Base-by-base conservation (phyloP, 2,888 invertebrate species). In the Drosophila greeni region DNA sequence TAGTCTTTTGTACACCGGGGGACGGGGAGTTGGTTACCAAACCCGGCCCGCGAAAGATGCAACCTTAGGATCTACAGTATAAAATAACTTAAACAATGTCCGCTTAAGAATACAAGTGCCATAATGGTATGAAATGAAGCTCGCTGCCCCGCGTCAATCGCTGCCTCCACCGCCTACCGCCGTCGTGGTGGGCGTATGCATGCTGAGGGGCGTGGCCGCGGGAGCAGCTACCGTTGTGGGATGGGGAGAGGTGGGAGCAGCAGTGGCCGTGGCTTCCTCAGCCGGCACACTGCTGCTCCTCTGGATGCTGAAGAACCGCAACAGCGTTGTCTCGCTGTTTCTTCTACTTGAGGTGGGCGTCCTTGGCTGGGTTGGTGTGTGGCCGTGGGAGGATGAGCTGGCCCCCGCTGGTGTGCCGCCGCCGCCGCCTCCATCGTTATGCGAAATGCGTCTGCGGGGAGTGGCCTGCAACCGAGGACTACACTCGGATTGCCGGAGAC, bases 291-390 rank as follows among this genome's bases (percentile, higher is more conserved):
- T 71, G 66, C 62, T 70, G 48, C 40, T 72, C 45, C 73, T 74
- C 54, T 87, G 87, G 18, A 87, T 80, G 66, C 87, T 86, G 42
- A 89, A 89, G 69, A 89, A 89, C 26, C 86, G 86, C 12, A 89
- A 54, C 33, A 89, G 82, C 1, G 89, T 87, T 2, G 88, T 88
- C 76, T 88, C 88, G 59, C 86, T 87, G 65, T 88, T 88, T 29
- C 88, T 78, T n/a, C 87, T 75, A 60, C 84, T 86, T 5, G 88
- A 86, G 1, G 88, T 88, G 36, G 88, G 88, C 9, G 88, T 88
- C 52, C 84, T 82, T 4, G 86, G 84, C 59, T 82, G 83, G 5
- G 70, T 9, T 16, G 20, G 34, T n/a, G 55, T 55, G 18, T 74
- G 60, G 11, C 36, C 53, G 18, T 74, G 60, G 6, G 49, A 16